Evolutionary conservation across 2,888 invertebrate species (phyloP), one percentile per base, ranked within the genome.

Genomic region (Zygaena filipendulae): DNA sequence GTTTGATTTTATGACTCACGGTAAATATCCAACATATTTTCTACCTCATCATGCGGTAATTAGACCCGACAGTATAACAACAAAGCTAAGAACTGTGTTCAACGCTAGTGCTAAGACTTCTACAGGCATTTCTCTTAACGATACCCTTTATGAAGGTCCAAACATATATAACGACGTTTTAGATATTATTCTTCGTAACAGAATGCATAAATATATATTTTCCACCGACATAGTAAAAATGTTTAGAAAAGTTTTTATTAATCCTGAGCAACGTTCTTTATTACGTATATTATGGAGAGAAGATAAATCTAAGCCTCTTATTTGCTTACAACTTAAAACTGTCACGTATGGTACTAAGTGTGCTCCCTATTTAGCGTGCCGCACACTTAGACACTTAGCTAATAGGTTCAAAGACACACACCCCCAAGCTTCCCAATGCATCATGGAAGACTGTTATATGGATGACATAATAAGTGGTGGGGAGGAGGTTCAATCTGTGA

Each of bases 141-240:
- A 4, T 20, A n/a, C 14, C 21, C 3, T 14, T 24, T 25, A 21
- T 10, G 9, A 12, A 33, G 28, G 16, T n/a, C 27, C 27, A 21
- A 13, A 30, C 19, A 5, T 23, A 12, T n/a, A 23, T n/a, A 23
- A 23, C 3, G 23, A 37, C 14, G 3, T 41, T 5, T n/a, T 36
- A 6, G 35, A 39, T 21, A 38, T 42, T 18, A 33, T 36, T 25
- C n/a, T 39, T n/a, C 27, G 36, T 9, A 39, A 36, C 21, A 27
- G 39, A 31, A 4, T 28, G 3, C 32, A 32, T 29, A 33, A 34
- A 26, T 36, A 23, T 36, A 32, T 20, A 1, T 34, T 40, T 18
- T 27, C 32, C 3, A 32, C 27, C 21, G 38, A 40, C 14, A 39
- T 39, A 18, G 26, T 34, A 6, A 35, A 35, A 28, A 38, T 35